Percentiles rank a stretch among this genome's conserved stretches.
Evolutionary conservation across 2,888 invertebrate genomes (phyloP).

Genomic region (Scaptomyza parva): DNA sequence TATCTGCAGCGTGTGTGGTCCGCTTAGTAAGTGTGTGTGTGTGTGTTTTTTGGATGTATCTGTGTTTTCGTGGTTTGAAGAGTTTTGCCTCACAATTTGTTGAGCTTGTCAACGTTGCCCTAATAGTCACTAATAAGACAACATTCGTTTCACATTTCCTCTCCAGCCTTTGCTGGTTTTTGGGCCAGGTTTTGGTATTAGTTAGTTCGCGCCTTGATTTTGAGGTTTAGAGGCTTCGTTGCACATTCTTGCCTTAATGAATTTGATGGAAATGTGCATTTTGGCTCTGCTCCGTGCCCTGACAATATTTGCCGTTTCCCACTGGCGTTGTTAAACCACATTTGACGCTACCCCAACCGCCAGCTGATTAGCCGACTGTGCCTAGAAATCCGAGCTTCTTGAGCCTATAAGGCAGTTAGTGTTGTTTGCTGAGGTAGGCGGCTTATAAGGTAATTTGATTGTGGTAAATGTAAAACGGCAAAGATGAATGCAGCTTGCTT

Average conservation of each 20-base stretch:
- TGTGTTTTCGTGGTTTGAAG: not conserved
- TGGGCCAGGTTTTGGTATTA: constrained; percentile 1
- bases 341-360: constrained; percentile 58
- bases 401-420: constrained; percentile 8
- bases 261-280: constrained; percentile 73
- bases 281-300: constrained; percentile 21
- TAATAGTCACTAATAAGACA: constrained; percentile 72
- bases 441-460: constrained; percentile 52
- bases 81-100: constrained; percentile 32
- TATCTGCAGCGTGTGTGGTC: constrained; percentile 53
- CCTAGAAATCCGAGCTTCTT: constrained; percentile 28
- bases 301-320: constrained; percentile 38
- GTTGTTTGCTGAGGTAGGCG: constrained; percentile 16
- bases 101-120: constrained; percentile 39
- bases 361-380: constrained; percentile 75
- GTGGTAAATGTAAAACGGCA: constrained; percentile 69
- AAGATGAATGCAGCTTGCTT: constrained; percentile 55
- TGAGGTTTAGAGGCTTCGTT: constrained; percentile 36
- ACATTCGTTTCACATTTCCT: constrained; percentile 14
- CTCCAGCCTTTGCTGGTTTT: constrained; percentile 3
- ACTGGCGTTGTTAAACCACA: constrained; percentile 59
- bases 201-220: constrained; percentile 18
- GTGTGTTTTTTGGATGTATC: too few species aligned
- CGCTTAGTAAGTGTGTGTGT: not conserved
- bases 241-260: constrained; percentile 66